Percentiles rank a stretch among this genome's conserved stretches.
phyloP scores from a whole-genome alignment of 2,888 invertebrate species.

The Spisula subtruncata region DNA sequence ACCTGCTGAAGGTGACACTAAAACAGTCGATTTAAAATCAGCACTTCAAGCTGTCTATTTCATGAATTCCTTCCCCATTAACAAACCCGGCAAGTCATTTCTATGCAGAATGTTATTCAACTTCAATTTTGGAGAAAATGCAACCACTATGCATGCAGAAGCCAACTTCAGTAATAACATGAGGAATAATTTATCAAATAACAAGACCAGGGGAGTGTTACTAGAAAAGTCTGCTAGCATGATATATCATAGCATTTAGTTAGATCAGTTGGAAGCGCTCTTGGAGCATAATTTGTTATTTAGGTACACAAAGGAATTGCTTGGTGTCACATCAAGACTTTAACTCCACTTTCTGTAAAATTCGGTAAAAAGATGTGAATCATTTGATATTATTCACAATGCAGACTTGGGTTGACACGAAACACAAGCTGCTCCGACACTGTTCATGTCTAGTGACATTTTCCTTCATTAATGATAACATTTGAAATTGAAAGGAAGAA shows the following conservation, averaged over 20 bases:
- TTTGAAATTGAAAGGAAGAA: slow-evolving; percentile 18
- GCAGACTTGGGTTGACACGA: neutral
- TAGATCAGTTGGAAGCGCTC: neutral
- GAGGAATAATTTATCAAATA: slow-evolving; percentile 11
- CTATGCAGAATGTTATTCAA: slow-evolving; percentile 3
- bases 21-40: no score
- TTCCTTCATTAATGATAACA: slow-evolving; percentile 13
- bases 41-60: neutral
- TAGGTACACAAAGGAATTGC: slow-evolving; percentile 12
- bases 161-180: neutral
- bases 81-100: slow-evolving; percentile 4
- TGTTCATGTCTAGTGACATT: slow-evolving; percentile 14
- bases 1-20: no score
- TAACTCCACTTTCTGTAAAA: neutral
- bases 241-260: slow-evolving; percentile 19
- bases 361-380: neutral
- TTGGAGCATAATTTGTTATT: slow-evolving; percentile 13
- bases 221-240: slow-evolving; percentile 8
- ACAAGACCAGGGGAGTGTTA: slow-evolving; percentile 20
- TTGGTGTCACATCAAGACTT: neutral
- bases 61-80: neutral
- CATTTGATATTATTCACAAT: slow-evolving; percentile 10
- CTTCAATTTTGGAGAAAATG: slow-evolving; percentile 17
- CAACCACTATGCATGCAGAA: slow-evolving; percentile 10
- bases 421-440: neutral